Conservation (phyloP, 2,888 invertebrate species). For the Hemithea aestivaria region DNA sequence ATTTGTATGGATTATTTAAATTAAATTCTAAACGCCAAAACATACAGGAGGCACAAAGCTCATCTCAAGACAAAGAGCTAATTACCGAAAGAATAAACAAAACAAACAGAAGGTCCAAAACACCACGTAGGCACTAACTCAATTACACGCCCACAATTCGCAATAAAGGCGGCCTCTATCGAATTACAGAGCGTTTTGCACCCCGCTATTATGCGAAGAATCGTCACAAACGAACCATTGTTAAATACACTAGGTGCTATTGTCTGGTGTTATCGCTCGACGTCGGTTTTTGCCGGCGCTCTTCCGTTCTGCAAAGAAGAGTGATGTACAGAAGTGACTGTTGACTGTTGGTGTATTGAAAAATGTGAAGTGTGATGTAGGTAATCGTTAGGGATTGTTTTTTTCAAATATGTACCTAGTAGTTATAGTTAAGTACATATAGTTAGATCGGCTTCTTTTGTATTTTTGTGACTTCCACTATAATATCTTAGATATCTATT, state of each 20-base stretch:
- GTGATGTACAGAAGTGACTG: slow-evolving; percentile 37
- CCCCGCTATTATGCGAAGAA: slow-evolving; percentile 74
- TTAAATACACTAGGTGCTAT: slow-evolving; percentile 70
- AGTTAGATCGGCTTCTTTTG: no score
- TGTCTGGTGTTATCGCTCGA: slow-evolving; percentile 71
- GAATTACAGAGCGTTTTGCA: slow-evolving; percentile 68
- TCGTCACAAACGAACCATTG: slow-evolving; percentile 78
- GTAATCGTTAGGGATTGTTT: no score
- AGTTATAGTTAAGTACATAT: no score
- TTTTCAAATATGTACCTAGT: neutral
- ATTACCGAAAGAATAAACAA: slow-evolving; percentile 41
- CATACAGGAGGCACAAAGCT: neutral
- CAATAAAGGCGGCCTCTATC: slow-evolving; percentile 70
- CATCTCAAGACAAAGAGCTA: slow-evolving; percentile 24
- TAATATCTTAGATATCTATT: no score
- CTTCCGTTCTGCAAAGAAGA: slow-evolving; percentile 58
- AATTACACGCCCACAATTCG: slow-evolving; percentile 70
- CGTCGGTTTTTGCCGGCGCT: slow-evolving; percentile 72
- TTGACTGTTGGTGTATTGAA: neutral
- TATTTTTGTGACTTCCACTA: no score
- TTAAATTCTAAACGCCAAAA: no score
- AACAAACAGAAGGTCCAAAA: slow-evolving; percentile 47
- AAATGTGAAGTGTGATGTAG: no score
- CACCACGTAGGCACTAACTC: slow-evolving; percentile 54
- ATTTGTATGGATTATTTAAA: no score